Conservation (phyloP, 2,888 invertebrate genomes). For the Ceriagrion tenellum region DNA sequence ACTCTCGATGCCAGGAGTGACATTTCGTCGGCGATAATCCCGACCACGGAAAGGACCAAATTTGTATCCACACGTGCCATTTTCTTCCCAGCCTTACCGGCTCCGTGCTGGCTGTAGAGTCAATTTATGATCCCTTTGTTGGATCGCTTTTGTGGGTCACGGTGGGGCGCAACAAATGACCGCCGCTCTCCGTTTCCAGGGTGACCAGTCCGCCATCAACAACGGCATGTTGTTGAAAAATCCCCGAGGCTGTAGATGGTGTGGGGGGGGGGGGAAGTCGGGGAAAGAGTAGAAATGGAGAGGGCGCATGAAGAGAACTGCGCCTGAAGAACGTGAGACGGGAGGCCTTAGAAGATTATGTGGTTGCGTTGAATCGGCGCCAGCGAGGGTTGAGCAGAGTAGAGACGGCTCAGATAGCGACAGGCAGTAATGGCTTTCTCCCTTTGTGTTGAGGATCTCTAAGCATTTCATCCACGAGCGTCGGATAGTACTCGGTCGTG, state of each 20-base stretch:
- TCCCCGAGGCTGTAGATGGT: not conserved
- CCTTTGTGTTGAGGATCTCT: not conserved
- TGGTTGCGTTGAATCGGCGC: not conserved
- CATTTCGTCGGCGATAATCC: not conserved
- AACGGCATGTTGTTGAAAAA: constrained; percentile 13
- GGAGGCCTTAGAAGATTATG: not conserved
- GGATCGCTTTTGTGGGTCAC: constrained; percentile 19
- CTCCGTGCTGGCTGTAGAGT: not conserved
- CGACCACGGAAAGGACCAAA: not conserved
- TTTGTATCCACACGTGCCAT: not conserved
- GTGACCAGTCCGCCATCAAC: not conserved
- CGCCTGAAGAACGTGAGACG: not conserved
- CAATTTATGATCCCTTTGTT: not conserved
- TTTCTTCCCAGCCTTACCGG: not conserved
- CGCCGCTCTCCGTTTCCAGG: not conserved
- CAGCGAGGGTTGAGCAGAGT: no score
- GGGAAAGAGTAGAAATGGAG: not conserved
- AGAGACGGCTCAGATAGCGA: no score
- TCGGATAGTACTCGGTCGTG: no score
- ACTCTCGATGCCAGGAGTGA: not conserved
- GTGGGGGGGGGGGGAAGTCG: no score
- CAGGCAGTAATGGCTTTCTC: not conserved
- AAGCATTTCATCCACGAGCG: not conserved
- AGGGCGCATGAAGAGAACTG: no score
- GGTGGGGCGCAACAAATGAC: constrained; percentile 16